Evolutionary conservation across 2,888 invertebrate species (phyloP).

Genomic region (Perizoma flavofasciatum): DNA sequence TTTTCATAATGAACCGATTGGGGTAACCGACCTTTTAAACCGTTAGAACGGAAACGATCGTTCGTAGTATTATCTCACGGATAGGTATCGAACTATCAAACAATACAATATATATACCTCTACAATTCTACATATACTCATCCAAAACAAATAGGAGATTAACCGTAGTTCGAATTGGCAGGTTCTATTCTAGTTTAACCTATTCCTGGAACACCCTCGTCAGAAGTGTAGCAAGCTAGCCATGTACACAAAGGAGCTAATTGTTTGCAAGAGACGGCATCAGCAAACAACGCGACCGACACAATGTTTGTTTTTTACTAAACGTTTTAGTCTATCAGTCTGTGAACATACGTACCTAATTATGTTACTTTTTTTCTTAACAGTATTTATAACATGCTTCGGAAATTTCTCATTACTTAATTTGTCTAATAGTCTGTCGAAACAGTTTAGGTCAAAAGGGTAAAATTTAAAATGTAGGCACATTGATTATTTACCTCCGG

Average conservation of each 20-base stretch:
- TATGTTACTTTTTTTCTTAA: not conserved
- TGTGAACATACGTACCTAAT: slow-evolving; percentile 17
- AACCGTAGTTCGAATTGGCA: slow-evolving; percentile 29
- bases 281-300: slow-evolving; percentile 57
- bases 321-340: slow-evolving; percentile 35
- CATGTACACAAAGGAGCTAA: slow-evolving; percentile 69
- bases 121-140: too few species aligned
- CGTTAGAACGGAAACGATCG: too few species aligned
- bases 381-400: not conserved
- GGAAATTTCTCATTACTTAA: not conserved
- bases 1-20: too few species aligned
- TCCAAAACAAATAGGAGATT: slow-evolving; percentile 16
- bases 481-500: slow-evolving; percentile 6
- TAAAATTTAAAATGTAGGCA: not conserved
- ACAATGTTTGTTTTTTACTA: slow-evolving; percentile 59
- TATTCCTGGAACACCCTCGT: slow-evolving; percentile 43
- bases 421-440: not conserved
- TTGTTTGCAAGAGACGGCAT: slow-evolving; percentile 64
- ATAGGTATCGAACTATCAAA: too few species aligned
- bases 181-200: slow-evolving; percentile 23
- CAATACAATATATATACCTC: too few species aligned
- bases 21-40: too few species aligned
- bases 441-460: not conserved
- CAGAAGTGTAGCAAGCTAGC: slow-evolving; percentile 56
- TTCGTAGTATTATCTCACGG: too few species aligned